Percentiles rank a stretch among this genome's conserved stretches.
These are phyloP conservation scores for Zenarchopterus dispar DNA, from an alignment of 2,797 vertebrate genomes.

Conservation along the genomic window DNA sequence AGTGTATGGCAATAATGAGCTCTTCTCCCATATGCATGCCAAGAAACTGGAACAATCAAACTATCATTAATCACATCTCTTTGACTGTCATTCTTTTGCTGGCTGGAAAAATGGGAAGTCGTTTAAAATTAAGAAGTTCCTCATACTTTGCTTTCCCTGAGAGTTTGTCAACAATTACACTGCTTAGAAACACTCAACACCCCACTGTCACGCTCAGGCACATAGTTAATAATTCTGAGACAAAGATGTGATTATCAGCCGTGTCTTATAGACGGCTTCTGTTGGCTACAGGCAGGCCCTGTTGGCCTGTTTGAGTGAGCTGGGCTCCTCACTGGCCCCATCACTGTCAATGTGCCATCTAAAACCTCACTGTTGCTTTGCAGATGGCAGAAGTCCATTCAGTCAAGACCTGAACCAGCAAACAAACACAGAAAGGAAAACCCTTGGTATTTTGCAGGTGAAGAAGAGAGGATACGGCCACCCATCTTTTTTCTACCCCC, in stretches of 20 bases:
- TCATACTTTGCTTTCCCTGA: slow-evolving; percentile 2
- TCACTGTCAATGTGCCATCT: slow-evolving; percentile 39
- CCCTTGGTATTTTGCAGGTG: slow-evolving; percentile 17
- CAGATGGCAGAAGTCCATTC: slow-evolving; percentile 47
- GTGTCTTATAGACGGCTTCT: slow-evolving; percentile 12
- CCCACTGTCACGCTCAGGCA: slow-evolving; percentile 5
- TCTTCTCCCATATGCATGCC: background rate
- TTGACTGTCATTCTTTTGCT: background rate
- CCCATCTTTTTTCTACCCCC: slow-evolving; percentile 19
- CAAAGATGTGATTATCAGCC: slow-evolving; percentile 17
- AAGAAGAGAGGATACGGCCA: slow-evolving; percentile 1
- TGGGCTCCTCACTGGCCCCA: slow-evolving; percentile 48
- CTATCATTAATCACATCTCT: background rate
- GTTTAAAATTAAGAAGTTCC: slow-evolving; percentile 9
- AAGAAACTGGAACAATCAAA: slow-evolving; percentile 4
- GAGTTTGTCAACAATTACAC: background rate
- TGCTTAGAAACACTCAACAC: background rate
- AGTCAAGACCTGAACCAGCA: slow-evolving; percentile 23
- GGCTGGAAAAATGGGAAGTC: slow-evolving; percentile 39
- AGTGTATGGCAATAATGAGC: slow-evolving; percentile 9
- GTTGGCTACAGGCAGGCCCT: slow-evolving; percentile 29
- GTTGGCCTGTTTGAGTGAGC: slow-evolving; percentile 8
- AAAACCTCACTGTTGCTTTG: slow-evolving; percentile 30
- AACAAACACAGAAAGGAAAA: slow-evolving; percentile 55
- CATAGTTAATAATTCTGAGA: slow-evolving; percentile 20